These are phyloP conservation scores for Neomorphus geoffroyi DNA, from an alignment of 2,797 vertebrate species.

Conservation along the genomic window DNA sequence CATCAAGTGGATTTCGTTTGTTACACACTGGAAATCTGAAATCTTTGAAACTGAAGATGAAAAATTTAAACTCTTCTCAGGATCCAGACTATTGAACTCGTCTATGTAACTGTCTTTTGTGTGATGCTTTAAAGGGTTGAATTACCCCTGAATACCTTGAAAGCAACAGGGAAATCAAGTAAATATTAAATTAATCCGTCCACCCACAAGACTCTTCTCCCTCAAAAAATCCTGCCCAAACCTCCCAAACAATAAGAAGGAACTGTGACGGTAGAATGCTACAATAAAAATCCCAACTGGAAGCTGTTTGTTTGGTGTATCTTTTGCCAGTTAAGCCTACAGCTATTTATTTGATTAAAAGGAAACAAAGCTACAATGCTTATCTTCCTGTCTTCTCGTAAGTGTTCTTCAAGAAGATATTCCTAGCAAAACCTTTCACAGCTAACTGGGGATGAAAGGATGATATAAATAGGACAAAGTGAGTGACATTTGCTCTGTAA, in stretches of 20 bases:
- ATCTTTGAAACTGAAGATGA: background rate
- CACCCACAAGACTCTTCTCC: background rate
- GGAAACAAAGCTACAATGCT: background rate
- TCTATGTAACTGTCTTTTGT: background rate
- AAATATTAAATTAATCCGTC: background rate
- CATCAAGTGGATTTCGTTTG: background rate
- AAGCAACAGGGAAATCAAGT: background rate
- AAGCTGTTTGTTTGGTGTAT: background rate
- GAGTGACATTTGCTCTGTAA: background rate
- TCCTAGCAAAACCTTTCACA: slow-evolving; percentile 10
- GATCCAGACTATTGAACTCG: background rate
- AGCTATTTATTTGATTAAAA: slow-evolving; percentile 23
- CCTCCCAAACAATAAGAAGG: background rate
- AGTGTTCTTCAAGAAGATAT: slow-evolving; percentile 22
- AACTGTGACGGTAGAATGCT: background rate
- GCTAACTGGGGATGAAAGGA: background rate
- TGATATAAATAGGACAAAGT: background rate
- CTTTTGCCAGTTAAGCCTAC: background rate
- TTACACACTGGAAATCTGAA: background rate
- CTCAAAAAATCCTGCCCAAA: background rate
- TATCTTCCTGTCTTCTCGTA: slow-evolving; percentile 6
- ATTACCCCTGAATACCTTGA: background rate
- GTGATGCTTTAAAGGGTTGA: background rate
- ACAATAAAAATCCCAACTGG: background rate
- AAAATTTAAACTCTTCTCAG: background rate